These are phyloP conservation scores for Pyxicephalus adspersus DNA, from an alignment of 2,113 vertebrate genomes.

Conservation along the genomic window DNA sequence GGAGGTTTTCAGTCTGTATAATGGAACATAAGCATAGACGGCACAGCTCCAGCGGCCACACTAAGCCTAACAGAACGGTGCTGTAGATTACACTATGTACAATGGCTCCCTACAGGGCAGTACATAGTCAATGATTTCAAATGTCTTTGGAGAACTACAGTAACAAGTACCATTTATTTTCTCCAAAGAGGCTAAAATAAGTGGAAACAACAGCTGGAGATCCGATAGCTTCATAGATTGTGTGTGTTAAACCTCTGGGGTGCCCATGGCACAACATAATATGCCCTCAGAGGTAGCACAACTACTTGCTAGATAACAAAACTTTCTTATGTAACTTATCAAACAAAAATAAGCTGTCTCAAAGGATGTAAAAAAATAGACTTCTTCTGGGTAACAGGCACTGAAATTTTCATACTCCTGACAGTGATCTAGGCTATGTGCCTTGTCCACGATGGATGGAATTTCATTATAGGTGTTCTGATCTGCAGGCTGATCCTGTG, in stretches of 20 bases:
- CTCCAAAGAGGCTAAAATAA: conserved; percentile 50
- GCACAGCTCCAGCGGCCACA: neutral
- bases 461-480: neutral
- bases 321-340: conserved; percentile 45
- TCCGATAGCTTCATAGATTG: conserved; percentile 47
- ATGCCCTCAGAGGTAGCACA: conserved; percentile 29
- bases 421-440: neutral
- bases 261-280: conserved; percentile 37
- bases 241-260: conserved; percentile 34
- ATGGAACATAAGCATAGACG: neutral
- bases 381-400: conserved; percentile 24
- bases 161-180: conserved; percentile 41
- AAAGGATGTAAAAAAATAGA: neutral
- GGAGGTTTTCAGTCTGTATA: conserved; percentile 1
- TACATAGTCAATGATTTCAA: conserved; percentile 26
- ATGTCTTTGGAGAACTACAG: conserved; percentile 32
- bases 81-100: conserved; percentile 32
- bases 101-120: conserved; percentile 38
- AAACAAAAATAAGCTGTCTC: conserved; percentile 50
- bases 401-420: conserved; percentile 19
- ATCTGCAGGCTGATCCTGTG: neutral
- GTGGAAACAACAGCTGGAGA: conserved; percentile 48
- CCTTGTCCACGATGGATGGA: neutral
- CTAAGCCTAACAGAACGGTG: conserved; percentile 23
- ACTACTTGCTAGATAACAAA: conserved; percentile 16